Evolutionary conservation across 2,113 vertebrate species (phyloP), one percentile per base, ranked within the genome.

Genomic region (Morone saxatilis): DNA sequence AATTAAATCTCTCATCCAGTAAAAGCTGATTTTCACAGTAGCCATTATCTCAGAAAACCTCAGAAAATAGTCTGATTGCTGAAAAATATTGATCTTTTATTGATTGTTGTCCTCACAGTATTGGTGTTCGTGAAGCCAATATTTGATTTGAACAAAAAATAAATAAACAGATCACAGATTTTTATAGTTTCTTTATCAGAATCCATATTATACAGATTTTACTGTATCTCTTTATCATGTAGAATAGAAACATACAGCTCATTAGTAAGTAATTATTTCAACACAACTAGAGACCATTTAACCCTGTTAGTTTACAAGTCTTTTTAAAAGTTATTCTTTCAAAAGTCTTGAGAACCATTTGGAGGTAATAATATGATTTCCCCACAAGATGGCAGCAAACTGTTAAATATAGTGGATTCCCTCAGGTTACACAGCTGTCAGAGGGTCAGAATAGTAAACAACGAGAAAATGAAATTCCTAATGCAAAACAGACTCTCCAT

Each of bases 381-480:
- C 45, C 88, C 95, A 93, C 88, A 71, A 89, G 95, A 89, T 86
- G 89, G 89, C 78, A 85, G 88, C 89, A 87, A 86, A 85, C 41
- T 40, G 22, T 75, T 56, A 86, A 14, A 71, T 19, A 77, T 91
- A 3, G 11, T 13, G 19, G 20, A n/a, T 22, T n/a, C 8, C 31
- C 36, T 7, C 19, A n/a, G 20, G 25, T 43, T 43, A 19, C 47
- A 66, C 31, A 50, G 45, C 50, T 72, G 56, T 74, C 68, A 71
- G 40, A 66, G 45, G 6, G 70, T 62, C 54, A 38, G 54, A 63
- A 45, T 3, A 20, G 20, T 16, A 66, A 86, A 81, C 31, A 78
- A 66, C n/a, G 72, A 57, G 36, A 60, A 78, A 76, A 81, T 84
- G 0, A 66, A 57, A 74, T 69, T 48, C 53, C 9, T 66, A 74